A percentile compares a stretch with the other conserved stretches of the same genome.
phyloP scores from a whole-genome alignment of 2,888 invertebrate species.

The Leistus spinibarbis region DNA sequence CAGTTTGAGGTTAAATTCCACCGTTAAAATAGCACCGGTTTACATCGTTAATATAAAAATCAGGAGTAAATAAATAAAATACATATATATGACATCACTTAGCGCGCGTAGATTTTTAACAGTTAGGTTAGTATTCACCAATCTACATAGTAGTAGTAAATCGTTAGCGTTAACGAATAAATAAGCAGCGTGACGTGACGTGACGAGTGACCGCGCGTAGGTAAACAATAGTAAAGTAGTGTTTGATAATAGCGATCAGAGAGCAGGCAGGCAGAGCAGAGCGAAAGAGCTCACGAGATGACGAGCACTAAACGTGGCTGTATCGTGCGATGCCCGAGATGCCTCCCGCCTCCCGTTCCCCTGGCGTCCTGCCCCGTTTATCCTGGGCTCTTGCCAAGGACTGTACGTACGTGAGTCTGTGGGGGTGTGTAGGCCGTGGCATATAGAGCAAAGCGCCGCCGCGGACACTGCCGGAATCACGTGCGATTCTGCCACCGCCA shows the following conservation, averaged over 20 bases:
- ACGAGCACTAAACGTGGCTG: not conserved
- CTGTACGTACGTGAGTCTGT: not conserved
- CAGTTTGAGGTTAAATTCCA: not conserved
- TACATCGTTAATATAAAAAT: too few species aligned
- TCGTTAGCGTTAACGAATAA: too few species aligned
- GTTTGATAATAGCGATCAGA: constrained; percentile 3
- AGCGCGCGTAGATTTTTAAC: too few species aligned
- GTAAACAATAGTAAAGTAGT: not conserved
- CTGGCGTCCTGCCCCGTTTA: not conserved
- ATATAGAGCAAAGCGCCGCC: constrained; percentile 48
- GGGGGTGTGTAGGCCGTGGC: constrained; percentile 5
- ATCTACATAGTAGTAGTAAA: too few species aligned
- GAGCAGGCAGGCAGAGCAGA: not conserved
- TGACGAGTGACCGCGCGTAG: not conserved
- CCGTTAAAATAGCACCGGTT: too few species aligned
- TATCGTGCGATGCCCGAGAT: constrained; percentile 12
- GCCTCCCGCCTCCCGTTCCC: not conserved
- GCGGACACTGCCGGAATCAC: constrained; percentile 51
- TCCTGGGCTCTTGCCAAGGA: not conserved
- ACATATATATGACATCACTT: not conserved
- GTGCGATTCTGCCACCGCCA: constrained; percentile 41
- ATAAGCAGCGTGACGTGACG: too few species aligned
- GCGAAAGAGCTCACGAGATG: not conserved
- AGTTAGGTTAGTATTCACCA: too few species aligned
- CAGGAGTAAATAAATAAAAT: not conserved